Conservation (phyloP, 2,113 vertebrate genomes). For the Chaetorhynchus papuensis region DNA sequence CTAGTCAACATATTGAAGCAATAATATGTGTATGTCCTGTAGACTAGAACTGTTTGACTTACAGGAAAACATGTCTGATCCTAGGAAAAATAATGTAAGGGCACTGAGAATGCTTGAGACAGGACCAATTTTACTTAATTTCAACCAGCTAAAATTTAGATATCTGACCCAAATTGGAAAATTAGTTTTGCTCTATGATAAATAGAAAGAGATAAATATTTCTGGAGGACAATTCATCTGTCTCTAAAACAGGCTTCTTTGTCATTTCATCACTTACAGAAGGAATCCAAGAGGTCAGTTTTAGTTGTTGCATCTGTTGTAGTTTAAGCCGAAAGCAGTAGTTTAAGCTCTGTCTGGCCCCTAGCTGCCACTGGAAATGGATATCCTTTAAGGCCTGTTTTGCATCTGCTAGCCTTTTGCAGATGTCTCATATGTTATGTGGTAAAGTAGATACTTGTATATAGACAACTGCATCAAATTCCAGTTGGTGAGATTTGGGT, state of each 20-base stretch:
- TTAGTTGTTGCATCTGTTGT: neutral
- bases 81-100: neutral
- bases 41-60: neutral
- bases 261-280: neutral
- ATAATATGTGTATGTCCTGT: neutral
- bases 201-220: neutral
- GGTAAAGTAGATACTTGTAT: neutral
- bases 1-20: neutral
- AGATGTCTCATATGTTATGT: neutral
- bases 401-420: neutral
- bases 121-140: neutral
- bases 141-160: neutral
- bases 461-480: neutral
- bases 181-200: neutral
- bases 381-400: neutral
- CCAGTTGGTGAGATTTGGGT: neutral
- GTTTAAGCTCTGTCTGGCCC: neutral
- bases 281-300: neutral
- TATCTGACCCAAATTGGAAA: neutral
- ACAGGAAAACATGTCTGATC: neutral
- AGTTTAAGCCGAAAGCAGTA: neutral
- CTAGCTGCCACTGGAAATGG: neutral
- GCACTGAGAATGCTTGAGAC: neutral
- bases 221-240: neutral
- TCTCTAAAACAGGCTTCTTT: neutral